These are phyloP conservation scores for Mystacides longicornis DNA, from an alignment of 2,888 invertebrate species.

Conservation along the genomic window DNA sequence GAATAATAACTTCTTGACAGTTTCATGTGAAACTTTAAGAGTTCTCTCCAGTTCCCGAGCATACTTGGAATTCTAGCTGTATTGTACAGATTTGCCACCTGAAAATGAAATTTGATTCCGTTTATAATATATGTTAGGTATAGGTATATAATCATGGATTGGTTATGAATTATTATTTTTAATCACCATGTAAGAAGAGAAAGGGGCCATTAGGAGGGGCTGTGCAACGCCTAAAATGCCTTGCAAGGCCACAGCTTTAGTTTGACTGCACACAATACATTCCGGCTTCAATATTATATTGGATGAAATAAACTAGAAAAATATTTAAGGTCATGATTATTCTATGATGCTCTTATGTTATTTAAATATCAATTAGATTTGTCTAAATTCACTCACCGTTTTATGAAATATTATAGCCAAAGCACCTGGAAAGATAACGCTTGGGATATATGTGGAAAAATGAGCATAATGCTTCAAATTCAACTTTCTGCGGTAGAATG, in stretches of 20 bases:
- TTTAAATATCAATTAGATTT: conserved; percentile 5
- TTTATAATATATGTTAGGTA: conserved; percentile 7
- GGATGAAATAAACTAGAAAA: conserved; percentile 16
- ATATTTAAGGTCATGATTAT: not conserved
- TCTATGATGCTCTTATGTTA: not conserved
- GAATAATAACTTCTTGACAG: not conserved
- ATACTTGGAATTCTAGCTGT: conserved; percentile 60
- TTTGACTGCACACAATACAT: conserved; percentile 18
- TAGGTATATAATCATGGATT: not conserved
- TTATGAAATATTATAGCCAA: conserved; percentile 50
- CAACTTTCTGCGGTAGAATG: conserved; percentile 53
- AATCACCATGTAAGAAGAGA: conserved; percentile 18
- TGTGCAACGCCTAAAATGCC: conserved; percentile 9
- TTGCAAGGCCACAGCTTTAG: conserved; percentile 13
- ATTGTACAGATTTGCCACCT: conserved; percentile 55
- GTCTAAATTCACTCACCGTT: conserved; percentile 39
- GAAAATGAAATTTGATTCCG: conserved; percentile 32
- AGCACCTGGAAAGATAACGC: conserved; percentile 52
- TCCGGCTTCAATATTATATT: conserved; percentile 13
- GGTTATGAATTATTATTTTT: not conserved
- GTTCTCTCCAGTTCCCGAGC: conserved; percentile 43
- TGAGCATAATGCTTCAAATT: conserved; percentile 53
- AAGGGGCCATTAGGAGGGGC: conserved; percentile 17
- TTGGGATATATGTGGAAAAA: conserved; percentile 53
- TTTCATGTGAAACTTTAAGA: not conserved